A percentile compares a stretch with the other conserved stretches of the same genome.
phyloP scores from a whole-genome alignment of 2,113 vertebrate genomes.

The Pteropus alecto region DNA sequence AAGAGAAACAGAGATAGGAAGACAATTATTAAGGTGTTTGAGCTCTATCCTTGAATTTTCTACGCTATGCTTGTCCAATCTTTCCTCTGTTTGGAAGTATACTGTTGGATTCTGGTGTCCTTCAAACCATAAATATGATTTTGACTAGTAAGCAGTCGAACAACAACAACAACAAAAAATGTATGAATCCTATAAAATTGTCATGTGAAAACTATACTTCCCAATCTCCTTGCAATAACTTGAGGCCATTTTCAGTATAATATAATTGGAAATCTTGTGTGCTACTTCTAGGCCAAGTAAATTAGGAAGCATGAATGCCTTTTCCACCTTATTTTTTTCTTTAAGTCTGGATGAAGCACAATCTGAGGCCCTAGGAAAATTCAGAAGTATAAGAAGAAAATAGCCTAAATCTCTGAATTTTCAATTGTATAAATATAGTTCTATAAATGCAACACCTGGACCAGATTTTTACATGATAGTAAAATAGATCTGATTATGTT shows the following conservation, averaged over 20 bases:
- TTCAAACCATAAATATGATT: background rate
- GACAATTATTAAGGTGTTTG: background rate
- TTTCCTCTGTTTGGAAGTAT: background rate
- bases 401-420: background rate
- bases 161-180: background rate
- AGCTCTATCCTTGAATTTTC: background rate
- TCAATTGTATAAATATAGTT: background rate
- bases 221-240: background rate
- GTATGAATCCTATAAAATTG: background rate
- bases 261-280: background rate
- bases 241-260: background rate
- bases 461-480: background rate
- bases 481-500: background rate
- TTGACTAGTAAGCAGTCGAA: background rate
- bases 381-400: background rate
- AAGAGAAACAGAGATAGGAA: background rate
- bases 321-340: background rate
- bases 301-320: background rate
- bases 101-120: background rate
- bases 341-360: background rate
- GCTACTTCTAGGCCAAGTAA: background rate
- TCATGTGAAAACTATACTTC: background rate
- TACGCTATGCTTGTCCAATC: background rate
- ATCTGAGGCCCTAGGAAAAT: background rate
- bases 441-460: background rate